These are phyloP conservation scores for Saccopteryx bilineata DNA, from an alignment of 2,113 vertebrate species.

Conservation along the genomic window DNA sequence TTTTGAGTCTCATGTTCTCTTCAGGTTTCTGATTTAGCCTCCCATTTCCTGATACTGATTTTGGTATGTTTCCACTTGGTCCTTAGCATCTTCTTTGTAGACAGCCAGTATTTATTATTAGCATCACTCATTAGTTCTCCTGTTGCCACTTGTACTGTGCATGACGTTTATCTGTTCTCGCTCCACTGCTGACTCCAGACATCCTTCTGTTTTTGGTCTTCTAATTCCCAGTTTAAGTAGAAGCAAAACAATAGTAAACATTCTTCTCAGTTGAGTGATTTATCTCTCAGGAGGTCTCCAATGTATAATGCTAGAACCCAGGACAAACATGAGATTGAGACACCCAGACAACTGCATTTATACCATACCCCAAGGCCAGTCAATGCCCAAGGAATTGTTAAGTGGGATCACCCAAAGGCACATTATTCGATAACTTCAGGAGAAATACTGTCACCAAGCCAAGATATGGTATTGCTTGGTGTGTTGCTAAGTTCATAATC, in stretches of 20 bases:
- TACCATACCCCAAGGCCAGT: background rate
- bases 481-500: constrained; percentile 54
- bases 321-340: constrained; percentile 61
- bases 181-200: constrained; percentile 27
- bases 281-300: constrained; percentile 49
- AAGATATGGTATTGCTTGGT: background rate
- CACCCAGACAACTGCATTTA: background rate
- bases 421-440: background rate
- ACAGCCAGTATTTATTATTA: constrained; percentile 61
- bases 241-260: constrained; percentile 65
- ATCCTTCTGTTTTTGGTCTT: background rate
- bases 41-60: constrained; percentile 41
- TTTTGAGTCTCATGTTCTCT: background rate
- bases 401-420: background rate
- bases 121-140: constrained; percentile 37
- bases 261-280: constrained; percentile 53
- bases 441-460: background rate
- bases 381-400: background rate
- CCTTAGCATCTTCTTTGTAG: constrained; percentile 44
- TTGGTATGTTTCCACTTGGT: constrained; percentile 63
- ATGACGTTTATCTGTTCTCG: constrained; percentile 39
- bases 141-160: constrained; percentile 51
- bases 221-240: constrained; percentile 53
- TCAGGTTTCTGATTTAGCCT: constrained; percentile 33
- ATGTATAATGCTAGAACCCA: constrained; percentile 9